Percentiles rank a stretch among this genome's conserved stretches.
These are phyloP conservation scores for Drosophila sturtevanti DNA, from an alignment of 1,140 invertebrate genomes.

Conservation along the genomic window DNA sequence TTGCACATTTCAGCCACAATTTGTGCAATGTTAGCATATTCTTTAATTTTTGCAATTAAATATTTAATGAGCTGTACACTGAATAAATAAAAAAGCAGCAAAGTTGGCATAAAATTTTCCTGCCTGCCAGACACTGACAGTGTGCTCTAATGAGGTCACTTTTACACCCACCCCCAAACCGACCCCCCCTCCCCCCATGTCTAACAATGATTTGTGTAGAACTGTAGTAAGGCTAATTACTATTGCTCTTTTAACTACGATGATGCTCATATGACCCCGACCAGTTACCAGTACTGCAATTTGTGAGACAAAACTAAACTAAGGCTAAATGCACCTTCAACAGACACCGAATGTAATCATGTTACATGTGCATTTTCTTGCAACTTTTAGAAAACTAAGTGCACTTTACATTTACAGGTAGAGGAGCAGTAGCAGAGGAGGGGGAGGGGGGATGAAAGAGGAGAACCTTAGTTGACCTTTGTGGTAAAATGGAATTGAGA, in stretches of 20 bases:
- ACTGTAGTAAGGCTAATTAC: constrained; percentile 4
- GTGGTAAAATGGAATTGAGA: not conserved
- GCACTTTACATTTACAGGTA: not conserved
- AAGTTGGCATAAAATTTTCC: constrained; percentile 31
- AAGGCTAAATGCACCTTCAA: not conserved
- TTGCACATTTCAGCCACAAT: constrained; percentile 15
- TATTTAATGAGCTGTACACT: constrained; percentile 71
- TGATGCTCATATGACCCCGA: not conserved
- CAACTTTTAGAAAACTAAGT: not conserved
- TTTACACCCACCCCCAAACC: too few relatives aligned
- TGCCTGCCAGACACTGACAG: not conserved
- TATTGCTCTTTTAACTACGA: constrained; percentile 6
- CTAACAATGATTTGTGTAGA: constrained; percentile 4
- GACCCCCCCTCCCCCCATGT: not conserved
- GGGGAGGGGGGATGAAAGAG: too few relatives aligned
- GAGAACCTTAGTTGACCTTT: too few relatives aligned
- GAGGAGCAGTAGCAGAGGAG: not conserved
- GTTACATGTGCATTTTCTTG: not conserved
- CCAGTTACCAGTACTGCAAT: not conserved
- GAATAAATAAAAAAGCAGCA: constrained; percentile 17
- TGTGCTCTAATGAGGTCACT: constrained; percentile 7
- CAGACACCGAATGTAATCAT: not conserved
- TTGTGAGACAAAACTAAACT: not conserved
- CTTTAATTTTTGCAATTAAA: constrained; percentile 75
- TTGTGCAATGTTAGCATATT: constrained; percentile 64